Percentiles rank a stretch among this genome's conserved stretches.
Conservation (phyloP, 2,113 vertebrate species). For the Bubo bubo region DNA sequence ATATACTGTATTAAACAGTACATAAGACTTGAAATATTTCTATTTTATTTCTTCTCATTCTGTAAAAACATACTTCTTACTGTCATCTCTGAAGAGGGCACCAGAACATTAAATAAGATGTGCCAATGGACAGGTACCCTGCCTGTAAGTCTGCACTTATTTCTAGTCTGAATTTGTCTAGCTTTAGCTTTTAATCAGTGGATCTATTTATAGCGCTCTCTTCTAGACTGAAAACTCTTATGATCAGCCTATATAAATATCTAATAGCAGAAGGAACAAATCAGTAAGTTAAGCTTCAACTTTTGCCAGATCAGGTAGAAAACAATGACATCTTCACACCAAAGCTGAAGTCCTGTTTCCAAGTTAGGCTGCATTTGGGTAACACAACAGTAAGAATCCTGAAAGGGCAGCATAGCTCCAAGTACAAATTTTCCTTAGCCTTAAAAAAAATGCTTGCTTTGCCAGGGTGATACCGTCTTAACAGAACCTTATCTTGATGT, state of each 20-base stretch:
- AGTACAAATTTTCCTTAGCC: background rate
- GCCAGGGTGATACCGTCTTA: background rate
- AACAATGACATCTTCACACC: background rate
- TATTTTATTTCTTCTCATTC: background rate
- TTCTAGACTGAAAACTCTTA: background rate
- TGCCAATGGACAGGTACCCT: background rate
- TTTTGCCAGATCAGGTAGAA: background rate
- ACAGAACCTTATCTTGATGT: background rate
- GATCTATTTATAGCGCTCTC: background rate
- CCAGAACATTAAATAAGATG: background rate
- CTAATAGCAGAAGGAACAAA: background rate
- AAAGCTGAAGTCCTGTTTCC: background rate
- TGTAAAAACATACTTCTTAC: background rate
- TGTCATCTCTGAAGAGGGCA: slow-evolving; percentile 18
- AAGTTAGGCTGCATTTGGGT: background rate
- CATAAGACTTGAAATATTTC: accelerated
- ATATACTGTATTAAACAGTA: background rate
- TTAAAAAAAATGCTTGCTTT: background rate
- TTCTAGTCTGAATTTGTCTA: background rate
- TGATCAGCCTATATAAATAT: background rate
- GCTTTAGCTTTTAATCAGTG: background rate
- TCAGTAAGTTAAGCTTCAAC: background rate
- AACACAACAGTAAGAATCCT: background rate
- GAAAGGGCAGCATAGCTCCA: background rate
- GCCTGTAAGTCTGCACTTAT: background rate